These are phyloP conservation scores for Microctonus brassicae DNA, from an alignment of 2,888 invertebrate genomes.

Conservation along the genomic window DNA sequence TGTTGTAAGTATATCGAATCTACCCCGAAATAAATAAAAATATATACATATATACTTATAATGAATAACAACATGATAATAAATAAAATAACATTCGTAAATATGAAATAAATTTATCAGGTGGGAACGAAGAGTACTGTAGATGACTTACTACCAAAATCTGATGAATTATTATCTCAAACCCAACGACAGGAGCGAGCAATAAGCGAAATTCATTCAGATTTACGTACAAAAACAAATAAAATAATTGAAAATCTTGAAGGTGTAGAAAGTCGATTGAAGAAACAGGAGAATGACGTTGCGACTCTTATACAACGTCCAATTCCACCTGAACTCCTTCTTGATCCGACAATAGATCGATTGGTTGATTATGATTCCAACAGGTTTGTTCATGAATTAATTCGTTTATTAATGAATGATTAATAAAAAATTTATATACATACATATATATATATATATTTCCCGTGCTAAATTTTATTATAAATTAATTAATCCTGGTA, in stretches of 20 bases:
- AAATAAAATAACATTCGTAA: not conserved
- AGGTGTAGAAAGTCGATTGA: constrained; percentile 85
- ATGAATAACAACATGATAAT: constrained; percentile 3
- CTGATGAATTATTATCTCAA: constrained; percentile 86
- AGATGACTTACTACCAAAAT: constrained; percentile 87
- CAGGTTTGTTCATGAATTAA: constrained; percentile 74
- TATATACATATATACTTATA: not conserved
- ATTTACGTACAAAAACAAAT: constrained; percentile 85
- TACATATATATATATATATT: too few species aligned
- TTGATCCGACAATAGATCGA: constrained; percentile 84
- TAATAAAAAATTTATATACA: not conserved
- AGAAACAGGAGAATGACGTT: constrained; percentile 88
- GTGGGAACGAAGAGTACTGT: constrained; percentile 89
- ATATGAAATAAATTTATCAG: constrained; percentile 40
- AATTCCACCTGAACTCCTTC: constrained; percentile 79
- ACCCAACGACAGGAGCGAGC: constrained; percentile 89
- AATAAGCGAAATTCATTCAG: constrained; percentile 87
- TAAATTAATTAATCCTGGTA: constrained; percentile 34
- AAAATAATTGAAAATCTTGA: constrained; percentile 89
- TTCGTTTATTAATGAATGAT: not conserved
- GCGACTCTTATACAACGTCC: constrained; percentile 83
- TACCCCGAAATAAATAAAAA: too few species aligned
- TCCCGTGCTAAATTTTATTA: too few species aligned
- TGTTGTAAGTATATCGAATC: constrained; percentile 72
- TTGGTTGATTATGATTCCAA: constrained; percentile 84